Conservation (phyloP, 2,888 invertebrate genomes). For the Heteropelma amictum region DNA sequence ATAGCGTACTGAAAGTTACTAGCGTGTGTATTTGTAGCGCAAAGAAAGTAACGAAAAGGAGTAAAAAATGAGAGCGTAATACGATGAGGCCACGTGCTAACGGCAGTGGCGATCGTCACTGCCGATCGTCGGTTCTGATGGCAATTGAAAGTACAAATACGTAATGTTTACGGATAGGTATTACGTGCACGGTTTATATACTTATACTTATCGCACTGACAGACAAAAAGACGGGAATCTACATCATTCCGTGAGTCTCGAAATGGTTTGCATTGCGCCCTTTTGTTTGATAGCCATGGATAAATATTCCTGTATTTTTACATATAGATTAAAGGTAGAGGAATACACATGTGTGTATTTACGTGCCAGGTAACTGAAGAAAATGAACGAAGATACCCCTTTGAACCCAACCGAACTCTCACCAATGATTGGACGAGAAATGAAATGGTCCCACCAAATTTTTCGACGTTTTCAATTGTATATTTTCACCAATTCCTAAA, state of each 20-base stretch:
- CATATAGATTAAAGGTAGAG: no score
- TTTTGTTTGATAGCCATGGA: no score
- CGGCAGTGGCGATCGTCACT: background rate
- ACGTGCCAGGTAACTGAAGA: no score
- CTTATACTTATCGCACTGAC: background rate
- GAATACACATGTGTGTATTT: no score
- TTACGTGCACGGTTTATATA: slow-evolving; percentile 7
- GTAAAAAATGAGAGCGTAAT: slow-evolving; percentile 18
- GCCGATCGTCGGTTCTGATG: slow-evolving; percentile 31
- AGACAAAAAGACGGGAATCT: background rate
- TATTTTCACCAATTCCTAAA: no score
- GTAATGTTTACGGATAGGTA: slow-evolving; percentile 25
- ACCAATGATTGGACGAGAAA: no score
- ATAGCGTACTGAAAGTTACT: background rate
- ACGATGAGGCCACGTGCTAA: slow-evolving; percentile 26
- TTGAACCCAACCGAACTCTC: no score
- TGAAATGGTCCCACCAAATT: no score
- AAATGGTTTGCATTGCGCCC: no score
- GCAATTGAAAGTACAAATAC: slow-evolving; percentile 48
- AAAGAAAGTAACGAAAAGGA: slow-evolving; percentile 35
- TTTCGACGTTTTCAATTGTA: no score
- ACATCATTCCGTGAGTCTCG: background rate
- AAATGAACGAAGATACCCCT: no score
- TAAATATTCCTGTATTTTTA: no score
- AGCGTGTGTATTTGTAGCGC: slow-evolving; percentile 18